phyloP scores from a whole-genome alignment of 35 echinoderm and acorn worm genomes.

The Hemicentrotus pulcherrimus region DNA sequence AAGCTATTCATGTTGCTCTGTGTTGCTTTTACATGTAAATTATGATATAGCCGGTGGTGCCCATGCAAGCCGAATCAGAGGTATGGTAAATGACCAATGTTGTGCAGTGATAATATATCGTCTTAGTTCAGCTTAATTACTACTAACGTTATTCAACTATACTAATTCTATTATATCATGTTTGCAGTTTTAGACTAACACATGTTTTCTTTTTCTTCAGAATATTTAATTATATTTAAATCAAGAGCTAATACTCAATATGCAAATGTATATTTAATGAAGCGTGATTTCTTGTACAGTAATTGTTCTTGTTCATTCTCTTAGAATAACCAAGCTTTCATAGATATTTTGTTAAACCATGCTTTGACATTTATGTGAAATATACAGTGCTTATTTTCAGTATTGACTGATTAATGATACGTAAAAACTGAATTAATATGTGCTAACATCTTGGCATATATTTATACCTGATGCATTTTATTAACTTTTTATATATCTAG shows the following conservation, averaged over 20 bases:
- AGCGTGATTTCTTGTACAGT: not conserved
- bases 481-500: no score
- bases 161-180: not conserved
- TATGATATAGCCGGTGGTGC: not conserved
- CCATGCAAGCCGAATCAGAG: slow-evolving; percentile 41
- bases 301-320: no score
- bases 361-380: not conserved
- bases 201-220: not conserved
- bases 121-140: not conserved
- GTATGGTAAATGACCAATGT: not conserved
- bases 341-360: not conserved
- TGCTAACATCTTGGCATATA: no score
- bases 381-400: no score
- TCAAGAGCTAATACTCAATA: not conserved
- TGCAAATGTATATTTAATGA: not conserved
- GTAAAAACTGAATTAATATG: no score
- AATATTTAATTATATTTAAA: not conserved
- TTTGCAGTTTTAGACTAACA: not conserved
- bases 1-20: not conserved
- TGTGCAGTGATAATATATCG: not conserved
- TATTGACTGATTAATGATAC: no score
- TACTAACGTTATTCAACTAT: not conserved
- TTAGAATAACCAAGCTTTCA: no score
- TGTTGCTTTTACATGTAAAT: slow-evolving; percentile 12
- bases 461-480: no score